phyloP scores from a whole-genome alignment of 2,888 invertebrate species.

The Xylophagus ater region DNA sequence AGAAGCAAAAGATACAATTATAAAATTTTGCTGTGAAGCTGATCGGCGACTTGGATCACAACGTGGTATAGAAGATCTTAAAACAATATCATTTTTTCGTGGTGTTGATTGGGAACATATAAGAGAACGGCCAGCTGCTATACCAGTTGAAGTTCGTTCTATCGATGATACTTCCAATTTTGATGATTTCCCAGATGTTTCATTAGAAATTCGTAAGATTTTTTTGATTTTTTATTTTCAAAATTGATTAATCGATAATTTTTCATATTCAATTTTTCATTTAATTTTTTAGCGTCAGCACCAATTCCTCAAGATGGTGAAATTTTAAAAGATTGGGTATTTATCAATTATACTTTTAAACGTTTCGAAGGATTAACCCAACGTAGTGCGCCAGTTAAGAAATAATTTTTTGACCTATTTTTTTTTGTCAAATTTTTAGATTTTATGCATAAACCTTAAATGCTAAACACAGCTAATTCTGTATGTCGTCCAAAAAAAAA shows the following conservation, averaged over 20 bases:
- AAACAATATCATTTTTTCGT: slow-evolving; percentile 85
- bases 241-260: slow-evolving; percentile 2
- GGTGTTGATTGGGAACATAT: slow-evolving; percentile 99
- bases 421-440: no score
- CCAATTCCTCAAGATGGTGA: slow-evolving; percentile 84
- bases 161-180: slow-evolving; percentile 99
- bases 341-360: slow-evolving; percentile 99
- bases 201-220: slow-evolving; percentile 91
- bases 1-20: slow-evolving; percentile 89
- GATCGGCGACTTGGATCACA: slow-evolving; percentile 85
- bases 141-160: slow-evolving; percentile 93
- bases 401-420: no score
- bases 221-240: background rate
- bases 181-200: slow-evolving; percentile 99
- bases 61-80: slow-evolving; percentile 88
- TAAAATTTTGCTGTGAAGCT: slow-evolving; percentile 93
- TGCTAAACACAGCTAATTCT: no score
- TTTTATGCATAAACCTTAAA: no score
- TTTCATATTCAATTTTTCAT: slow-evolving; percentile 12
- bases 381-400: slow-evolving; percentile 71
- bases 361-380: slow-evolving; percentile 96
- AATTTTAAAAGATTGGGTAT: slow-evolving; percentile 98
- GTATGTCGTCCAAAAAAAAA: no score
- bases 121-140: slow-evolving; percentile 94
- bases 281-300: slow-evolving; percentile 57